These are phyloP conservation scores for Melitaea athalia DNA, from an alignment of 2,888 invertebrate species.

Conservation along the genomic window DNA sequence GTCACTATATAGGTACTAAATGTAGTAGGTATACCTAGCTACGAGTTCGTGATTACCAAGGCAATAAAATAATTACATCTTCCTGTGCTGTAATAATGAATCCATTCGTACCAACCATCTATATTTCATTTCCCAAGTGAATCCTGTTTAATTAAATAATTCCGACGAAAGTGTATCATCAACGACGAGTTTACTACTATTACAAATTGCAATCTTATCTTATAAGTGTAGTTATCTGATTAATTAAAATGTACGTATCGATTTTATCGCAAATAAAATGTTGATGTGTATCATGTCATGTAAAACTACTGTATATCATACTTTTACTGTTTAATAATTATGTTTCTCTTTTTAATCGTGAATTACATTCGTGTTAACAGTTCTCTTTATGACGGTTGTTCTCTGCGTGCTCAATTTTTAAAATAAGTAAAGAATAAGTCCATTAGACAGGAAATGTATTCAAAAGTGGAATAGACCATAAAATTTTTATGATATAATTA, in stretches of 20 bases:
- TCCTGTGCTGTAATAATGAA: not conserved
- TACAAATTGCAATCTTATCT: conserved; percentile 13
- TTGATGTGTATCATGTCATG: not conserved
- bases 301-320: not conserved
- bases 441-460: not conserved
- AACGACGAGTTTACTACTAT: conserved; percentile 13
- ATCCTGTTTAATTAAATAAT: conserved; percentile 7
- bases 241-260: conserved; percentile 18
- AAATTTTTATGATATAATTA: too few relatives aligned
- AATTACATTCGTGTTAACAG: too few relatives aligned
- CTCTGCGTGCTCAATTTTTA: too few relatives aligned
- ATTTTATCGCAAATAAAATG: conserved; percentile 13
- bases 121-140: not conserved
- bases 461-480: not conserved
- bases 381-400: too few relatives aligned
- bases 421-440: not conserved
- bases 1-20: too few relatives aligned
- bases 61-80: not conserved
- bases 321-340: not conserved
- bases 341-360: too few relatives aligned
- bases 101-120: conserved; percentile 3
- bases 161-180: not conserved
- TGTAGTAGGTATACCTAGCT: too few relatives aligned
- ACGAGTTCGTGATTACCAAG: not conserved
- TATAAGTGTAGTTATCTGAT: conserved; percentile 20